Evolutionary conservation across 2,797 vertebrate genomes (phyloP).

Genomic region (Rhinoraja longicauda): DNA sequence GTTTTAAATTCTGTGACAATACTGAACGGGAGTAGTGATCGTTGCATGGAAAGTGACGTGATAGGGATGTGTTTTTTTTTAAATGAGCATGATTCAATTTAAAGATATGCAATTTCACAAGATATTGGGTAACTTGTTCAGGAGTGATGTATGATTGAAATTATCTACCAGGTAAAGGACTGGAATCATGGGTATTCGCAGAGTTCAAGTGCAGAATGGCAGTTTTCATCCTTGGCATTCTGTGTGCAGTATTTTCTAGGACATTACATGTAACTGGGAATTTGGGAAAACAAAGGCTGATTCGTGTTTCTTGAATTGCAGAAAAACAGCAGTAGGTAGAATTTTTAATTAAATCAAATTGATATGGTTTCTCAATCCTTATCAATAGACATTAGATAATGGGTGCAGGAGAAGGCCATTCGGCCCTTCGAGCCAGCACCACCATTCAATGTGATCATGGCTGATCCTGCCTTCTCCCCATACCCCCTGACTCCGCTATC

Average conservation of each 20-base stretch:
- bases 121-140: neutral
- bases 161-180: neutral
- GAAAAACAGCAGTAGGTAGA: neutral
- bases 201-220: neutral
- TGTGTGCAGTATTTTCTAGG: neutral
- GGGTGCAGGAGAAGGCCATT: too few relatives aligned
- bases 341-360: neutral
- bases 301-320: neutral
- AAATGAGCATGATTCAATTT: neutral
- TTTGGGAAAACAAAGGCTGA: neutral
- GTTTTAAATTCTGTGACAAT: neutral
- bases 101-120: neutral
- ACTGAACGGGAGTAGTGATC: neutral
- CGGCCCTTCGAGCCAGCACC: too few relatives aligned
- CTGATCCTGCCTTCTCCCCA: too few relatives aligned
- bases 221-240: neutral
- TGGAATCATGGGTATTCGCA: neutral
- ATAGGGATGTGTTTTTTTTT: neutral
- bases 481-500: too few relatives aligned
- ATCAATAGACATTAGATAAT: too few relatives aligned
- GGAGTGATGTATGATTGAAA: neutral
- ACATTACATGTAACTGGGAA: neutral
- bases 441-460: too few relatives aligned
- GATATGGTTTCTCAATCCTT: neutral
- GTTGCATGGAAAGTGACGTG: neutral